phyloP scores from a whole-genome alignment of 1,140 invertebrate species.

The Latrodectus geometricus region DNA sequence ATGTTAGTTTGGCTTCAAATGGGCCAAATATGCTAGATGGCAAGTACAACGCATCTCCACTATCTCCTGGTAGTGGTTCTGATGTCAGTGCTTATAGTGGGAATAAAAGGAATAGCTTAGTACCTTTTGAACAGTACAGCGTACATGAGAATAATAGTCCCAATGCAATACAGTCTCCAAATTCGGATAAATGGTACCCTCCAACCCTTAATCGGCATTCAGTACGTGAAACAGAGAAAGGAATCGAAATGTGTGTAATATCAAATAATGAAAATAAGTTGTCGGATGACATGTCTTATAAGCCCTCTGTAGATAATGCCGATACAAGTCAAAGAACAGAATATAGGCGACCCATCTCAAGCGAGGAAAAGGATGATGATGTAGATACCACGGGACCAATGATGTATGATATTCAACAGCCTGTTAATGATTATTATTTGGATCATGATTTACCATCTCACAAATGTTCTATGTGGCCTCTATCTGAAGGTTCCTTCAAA shows the following conservation, averaged over 20 bases:
- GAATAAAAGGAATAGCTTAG: conserved; percentile 46
- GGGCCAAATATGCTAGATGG: conserved; percentile 28
- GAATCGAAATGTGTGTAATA: conserved; percentile 55
- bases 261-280: conserved; percentile 14
- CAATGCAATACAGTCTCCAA: conserved; percentile 10
- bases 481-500: conserved; percentile 60
- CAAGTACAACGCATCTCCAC: conserved; percentile 30
- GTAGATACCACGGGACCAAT: conserved; percentile 49
- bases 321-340: conserved; percentile 46
- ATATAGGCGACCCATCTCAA: conserved; percentile 30
- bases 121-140: conserved; percentile 52
- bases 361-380: conserved; percentile 51
- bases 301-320: conserved; percentile 23
- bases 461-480: conserved; percentile 54
- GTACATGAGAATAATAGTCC: conserved; percentile 43
- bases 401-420: conserved; percentile 47
- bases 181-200: conserved; percentile 43
- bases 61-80: conserved; percentile 52
- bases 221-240: conserved; percentile 46
- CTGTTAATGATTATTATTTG: conserved; percentile 46
- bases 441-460: conserved; percentile 53
- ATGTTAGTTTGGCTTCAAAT: conserved; percentile 29
- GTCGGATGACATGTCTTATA: conserved; percentile 18
- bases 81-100: conserved; percentile 43
- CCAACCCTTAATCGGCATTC: conserved; percentile 42